These are phyloP conservation scores for Dermochelys coriacea DNA, from an alignment of 2,797 vertebrate genomes.

Conservation along the genomic window DNA sequence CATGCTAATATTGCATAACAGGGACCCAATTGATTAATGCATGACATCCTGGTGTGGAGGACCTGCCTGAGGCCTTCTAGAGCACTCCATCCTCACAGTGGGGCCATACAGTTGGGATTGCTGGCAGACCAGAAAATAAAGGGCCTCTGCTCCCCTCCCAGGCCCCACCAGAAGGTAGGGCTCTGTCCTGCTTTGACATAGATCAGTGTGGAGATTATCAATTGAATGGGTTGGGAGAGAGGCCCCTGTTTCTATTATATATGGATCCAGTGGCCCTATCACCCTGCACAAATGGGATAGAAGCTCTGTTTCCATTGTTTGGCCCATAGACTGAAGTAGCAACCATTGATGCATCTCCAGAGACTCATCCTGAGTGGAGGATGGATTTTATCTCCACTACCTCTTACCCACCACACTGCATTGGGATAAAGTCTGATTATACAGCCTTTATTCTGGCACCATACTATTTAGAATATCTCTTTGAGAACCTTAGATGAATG, in stretches of 20 bases:
- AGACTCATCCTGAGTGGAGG: not conserved
- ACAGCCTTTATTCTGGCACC: not conserved
- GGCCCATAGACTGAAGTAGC: not conserved
- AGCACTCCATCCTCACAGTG: not conserved
- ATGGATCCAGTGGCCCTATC: no score
- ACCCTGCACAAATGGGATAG: not conserved
- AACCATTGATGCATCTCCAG: not conserved
- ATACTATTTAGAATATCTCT: not conserved
- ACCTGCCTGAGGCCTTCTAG: not conserved
- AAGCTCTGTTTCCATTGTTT: not conserved
- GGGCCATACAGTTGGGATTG: not conserved
- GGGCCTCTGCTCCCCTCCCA: not conserved
- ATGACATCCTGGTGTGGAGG: accelerated
- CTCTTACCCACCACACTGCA: not conserved
- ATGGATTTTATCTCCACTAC: not conserved
- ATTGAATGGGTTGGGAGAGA: not conserved
- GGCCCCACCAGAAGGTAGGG: not conserved
- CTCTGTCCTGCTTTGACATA: not conserved
- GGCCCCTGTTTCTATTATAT: not conserved
- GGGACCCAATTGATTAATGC: not conserved
- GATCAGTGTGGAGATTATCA: not conserved
- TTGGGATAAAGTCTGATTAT: not conserved
- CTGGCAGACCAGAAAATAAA: not conserved
- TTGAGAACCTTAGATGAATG: not conserved
- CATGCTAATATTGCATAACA: not conserved